Evolutionary conservation across 2,797 vertebrate genomes (phyloP).

Genomic region (Prionace glauca): DNA sequence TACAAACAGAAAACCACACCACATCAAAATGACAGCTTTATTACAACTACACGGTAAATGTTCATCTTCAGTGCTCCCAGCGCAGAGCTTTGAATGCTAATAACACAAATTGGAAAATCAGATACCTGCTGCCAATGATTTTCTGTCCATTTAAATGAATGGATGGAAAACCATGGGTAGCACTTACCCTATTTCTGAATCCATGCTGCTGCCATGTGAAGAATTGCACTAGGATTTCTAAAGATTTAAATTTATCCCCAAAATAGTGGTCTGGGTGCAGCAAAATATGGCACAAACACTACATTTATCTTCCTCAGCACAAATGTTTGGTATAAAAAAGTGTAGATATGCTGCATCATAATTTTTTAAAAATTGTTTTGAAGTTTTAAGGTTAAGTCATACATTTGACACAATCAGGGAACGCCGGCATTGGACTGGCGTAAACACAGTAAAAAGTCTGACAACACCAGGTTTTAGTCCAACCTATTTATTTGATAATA

Average conservation of each 20-base stretch:
- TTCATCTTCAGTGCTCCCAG: neutral
- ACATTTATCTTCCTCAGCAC: neutral
- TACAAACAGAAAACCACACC: neutral
- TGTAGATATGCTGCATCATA: neutral
- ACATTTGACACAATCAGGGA: neutral
- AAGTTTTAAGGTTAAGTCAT: neutral
- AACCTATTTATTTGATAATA: no score
- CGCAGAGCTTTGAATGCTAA: neutral
- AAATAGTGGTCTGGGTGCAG: neutral
- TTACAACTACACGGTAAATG: constrained; percentile 20
- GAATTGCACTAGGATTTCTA: neutral
- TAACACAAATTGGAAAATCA: neutral
- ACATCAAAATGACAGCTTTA: constrained; percentile 13
- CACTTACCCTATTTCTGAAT: neutral
- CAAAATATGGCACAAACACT: neutral
- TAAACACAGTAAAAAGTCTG: no score
- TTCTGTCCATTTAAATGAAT: constrained; percentile 9
- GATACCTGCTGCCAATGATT: neutral
- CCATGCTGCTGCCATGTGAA: neutral
- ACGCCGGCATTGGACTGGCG: no score
- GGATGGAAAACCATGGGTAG: neutral
- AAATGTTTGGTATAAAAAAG: neutral
- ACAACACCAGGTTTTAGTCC: no score
- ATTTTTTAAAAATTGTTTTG: neutral
- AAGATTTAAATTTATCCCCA: neutral